phyloP scores from a whole-genome alignment of 2,888 invertebrate species.

The Nymphalis urticae region DNA sequence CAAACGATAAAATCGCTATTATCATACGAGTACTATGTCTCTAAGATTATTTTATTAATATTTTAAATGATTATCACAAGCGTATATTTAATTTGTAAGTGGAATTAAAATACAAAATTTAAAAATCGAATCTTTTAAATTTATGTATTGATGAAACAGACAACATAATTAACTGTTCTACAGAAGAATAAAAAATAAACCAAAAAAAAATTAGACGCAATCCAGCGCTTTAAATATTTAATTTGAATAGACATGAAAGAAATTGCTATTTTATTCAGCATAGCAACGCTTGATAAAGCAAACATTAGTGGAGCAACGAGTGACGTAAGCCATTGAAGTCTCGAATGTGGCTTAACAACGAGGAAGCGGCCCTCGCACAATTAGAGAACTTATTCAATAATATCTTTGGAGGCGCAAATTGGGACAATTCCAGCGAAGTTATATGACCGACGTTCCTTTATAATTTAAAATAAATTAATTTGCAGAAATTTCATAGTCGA shows the following conservation, averaged over 20 bases:
- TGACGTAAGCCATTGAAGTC: conserved; percentile 44
- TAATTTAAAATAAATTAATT: conserved; percentile 22
- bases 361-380: conserved; percentile 45
- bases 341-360: conserved; percentile 38
- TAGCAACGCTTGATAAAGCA: conserved; percentile 37
- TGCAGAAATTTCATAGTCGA: not conserved
- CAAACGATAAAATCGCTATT: too few species aligned
- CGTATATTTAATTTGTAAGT: too few species aligned
- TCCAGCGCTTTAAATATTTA: conserved; percentile 13
- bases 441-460: not conserved
- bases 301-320: conserved; percentile 25
- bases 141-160: too few species aligned
- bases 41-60: too few species aligned
- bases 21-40: too few species aligned
- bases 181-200: not conserved
- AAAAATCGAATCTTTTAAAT: too few species aligned
- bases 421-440: not conserved
- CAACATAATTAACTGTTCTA: too few species aligned
- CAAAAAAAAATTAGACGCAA: not conserved
- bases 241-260: conserved; percentile 15
- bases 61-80: too few species aligned
- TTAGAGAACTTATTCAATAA: conserved; percentile 44
- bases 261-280: conserved; percentile 23
- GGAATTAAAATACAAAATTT: too few species aligned
- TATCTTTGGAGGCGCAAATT: conserved; percentile 24